Base-by-base conservation (phyloP, 2,888 invertebrate genomes). In the Epistrophe grossulariae region DNA sequence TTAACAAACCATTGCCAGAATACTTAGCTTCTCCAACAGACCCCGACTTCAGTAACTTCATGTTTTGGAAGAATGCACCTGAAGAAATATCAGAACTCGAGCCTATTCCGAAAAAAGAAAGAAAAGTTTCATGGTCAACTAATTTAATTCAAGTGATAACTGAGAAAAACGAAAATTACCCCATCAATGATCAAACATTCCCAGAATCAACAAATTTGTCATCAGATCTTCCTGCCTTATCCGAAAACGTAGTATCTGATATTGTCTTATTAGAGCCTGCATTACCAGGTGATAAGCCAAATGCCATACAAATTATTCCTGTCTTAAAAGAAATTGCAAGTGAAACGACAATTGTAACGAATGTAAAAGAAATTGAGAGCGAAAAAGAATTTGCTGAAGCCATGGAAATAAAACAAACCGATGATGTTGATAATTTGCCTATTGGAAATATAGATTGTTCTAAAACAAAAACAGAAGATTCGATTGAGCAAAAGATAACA, bases 31-130 rank as follows among this genome's bases (percentile, higher is more conserved):
- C 85, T 7, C 85, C 82, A 0, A 64, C 50, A 31, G 85, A 85
- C 50, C 74, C 82, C 1, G 78, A 85, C 24, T 82, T 52, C 31
- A 43, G 57, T 28, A 79, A 79, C 15, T 85, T 85, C 5, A 78
- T 70, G 68, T 85, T 82, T 50, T 85, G 81, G 81, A 85, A 85
- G 13, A 59, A 78, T 45, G 38, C 48, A 31, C 85, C 85, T 13
- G 82, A 85, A 19, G 73, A 85, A 70, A 59, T 85, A 17, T 43
- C 28, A 17, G 66, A 59, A 10, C 9, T 78, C 8, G 81, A 81
- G 10, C 43, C 52, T 6, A n/a, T 45, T 9, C 60, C 74, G 1
- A 77, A 60, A 70, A 82, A 72, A 48, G 82, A 85, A n/a, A 40
- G 72, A 3, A 79, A 78, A 19, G 81, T 84, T 24, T 76, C 81